phyloP scores from a whole-genome alignment of 2,113 vertebrate genomes.

The Tragelaphus imberbis region DNA sequence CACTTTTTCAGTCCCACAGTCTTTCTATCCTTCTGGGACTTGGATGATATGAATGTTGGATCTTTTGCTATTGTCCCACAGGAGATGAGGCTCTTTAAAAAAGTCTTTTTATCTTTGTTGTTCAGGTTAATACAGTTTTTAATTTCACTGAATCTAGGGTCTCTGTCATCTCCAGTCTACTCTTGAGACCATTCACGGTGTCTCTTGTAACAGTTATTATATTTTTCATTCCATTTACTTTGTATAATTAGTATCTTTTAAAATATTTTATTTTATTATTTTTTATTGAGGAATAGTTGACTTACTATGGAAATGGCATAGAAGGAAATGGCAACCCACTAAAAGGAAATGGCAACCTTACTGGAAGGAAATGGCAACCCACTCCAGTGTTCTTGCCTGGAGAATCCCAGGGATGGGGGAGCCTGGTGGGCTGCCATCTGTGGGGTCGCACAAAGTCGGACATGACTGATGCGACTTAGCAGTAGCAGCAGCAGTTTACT shows the following conservation, averaged over 20 bases:
- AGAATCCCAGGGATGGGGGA: no score
- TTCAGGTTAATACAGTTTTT: not conserved
- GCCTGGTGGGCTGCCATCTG: no score
- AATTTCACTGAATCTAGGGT: not conserved
- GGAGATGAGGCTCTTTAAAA: not conserved
- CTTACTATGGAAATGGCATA: not conserved
- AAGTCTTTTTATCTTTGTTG: not conserved
- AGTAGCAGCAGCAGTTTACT: not conserved
- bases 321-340: no score
- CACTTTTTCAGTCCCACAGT: not conserved
- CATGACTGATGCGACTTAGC: no score
- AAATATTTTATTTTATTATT: not conserved
- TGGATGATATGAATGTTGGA: not conserved
- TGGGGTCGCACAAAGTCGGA: no score
- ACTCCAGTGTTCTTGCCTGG: no score
- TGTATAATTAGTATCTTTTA: not conserved
- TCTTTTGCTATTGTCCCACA: not conserved
- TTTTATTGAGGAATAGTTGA: not conserved
- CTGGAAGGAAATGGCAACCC: no score
- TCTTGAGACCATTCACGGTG: not conserved
- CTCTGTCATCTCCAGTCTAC: not conserved
- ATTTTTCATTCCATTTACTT: not conserved
- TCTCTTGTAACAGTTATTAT: not conserved
- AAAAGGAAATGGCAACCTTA: no score
- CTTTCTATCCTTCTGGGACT: not conserved